These are phyloP conservation scores for Reinhardtius hippoglossoides DNA, from an alignment of 2,113 vertebrate species.

Conservation along the genomic window DNA sequence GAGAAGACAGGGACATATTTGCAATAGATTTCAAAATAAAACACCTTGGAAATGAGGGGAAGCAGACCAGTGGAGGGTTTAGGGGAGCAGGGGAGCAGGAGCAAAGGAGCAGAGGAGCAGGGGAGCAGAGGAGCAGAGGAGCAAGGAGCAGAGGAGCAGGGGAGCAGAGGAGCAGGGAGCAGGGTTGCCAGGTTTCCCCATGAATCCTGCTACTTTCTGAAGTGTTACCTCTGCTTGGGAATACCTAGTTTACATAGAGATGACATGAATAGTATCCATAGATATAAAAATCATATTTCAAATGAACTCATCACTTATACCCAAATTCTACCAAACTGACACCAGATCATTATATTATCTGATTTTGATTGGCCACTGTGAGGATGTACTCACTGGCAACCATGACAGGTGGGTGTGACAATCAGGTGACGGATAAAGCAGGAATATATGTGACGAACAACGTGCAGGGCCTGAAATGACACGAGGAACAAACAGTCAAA, in stretches of 20 bases:
- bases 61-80: too few species aligned
- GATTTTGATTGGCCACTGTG: neutral
- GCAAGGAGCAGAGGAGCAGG: too few species aligned
- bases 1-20: too few species aligned
- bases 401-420: neutral
- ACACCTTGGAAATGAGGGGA: too few species aligned
- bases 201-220: too few species aligned
- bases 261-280: neutral
- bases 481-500: neutral
- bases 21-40: too few species aligned
- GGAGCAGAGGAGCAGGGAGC: too few species aligned
- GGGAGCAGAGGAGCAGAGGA: too few species aligned
- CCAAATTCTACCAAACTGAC: neutral
- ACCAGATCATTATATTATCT: too few species aligned
- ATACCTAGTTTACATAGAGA: neutral
- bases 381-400: neutral
- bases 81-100: neutral
- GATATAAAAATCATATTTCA: neutral
- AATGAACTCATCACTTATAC: neutral
- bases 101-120: too few species aligned
- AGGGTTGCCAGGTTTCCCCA: too few species aligned
- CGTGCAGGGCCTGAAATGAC: neutral
- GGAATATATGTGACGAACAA: neutral
- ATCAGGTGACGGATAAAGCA: neutral
- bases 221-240: too few species aligned